Base-by-base conservation (phyloP, 2,797 vertebrate genomes). In the Antennarius maculatus region DNA sequence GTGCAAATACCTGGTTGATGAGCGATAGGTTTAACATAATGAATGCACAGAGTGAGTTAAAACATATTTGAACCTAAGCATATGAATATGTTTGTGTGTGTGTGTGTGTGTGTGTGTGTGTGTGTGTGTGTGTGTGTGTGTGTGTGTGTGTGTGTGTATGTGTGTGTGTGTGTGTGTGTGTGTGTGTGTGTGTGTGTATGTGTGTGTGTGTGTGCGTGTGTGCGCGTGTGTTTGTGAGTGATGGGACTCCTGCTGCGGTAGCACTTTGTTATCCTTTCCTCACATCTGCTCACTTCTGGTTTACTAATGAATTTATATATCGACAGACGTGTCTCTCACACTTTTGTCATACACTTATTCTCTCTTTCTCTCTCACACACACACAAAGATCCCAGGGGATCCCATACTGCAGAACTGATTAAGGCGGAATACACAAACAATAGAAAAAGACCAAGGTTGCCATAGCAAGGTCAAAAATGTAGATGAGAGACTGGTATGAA, bases 391-490 rank as follows among this genome's bases (percentile, higher is more conserved):
- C 83, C 79, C 75, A 28, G 70, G 67, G 79, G 78, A 77, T 81
- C 60, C 59, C 79, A 81, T 83, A 74, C 77, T 85, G 62, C 61
- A 71, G 49, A 77, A 68, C 41, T 77, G 71, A 91, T 90, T 84
- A 86, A 83, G 83, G 86, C 76, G 76, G 69, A 88, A 74, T 72
- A 83, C 61, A 74, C 74, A 81, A 84, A 83, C 69, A 76, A 79
- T 63, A 77, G 71, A 39, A 39, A 81, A 84, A 82, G 51, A 77
- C 43, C 56, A 76, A 78, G 78, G 82, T 88, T 84, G 77, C 69
- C 53, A 71, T 42, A 51, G 70, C 58, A 88, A 79, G 77, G 85
- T 88, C 84, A 88, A 75, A 49, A 74, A 52, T 42, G 52, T 52
- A 68, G 8, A 47, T 43, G n/a, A 76, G 42, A 69, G 17, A 56